phyloP scores from a whole-genome alignment of 2,797 vertebrate genomes.

The Pipistrellus pipistrellus region DNA sequence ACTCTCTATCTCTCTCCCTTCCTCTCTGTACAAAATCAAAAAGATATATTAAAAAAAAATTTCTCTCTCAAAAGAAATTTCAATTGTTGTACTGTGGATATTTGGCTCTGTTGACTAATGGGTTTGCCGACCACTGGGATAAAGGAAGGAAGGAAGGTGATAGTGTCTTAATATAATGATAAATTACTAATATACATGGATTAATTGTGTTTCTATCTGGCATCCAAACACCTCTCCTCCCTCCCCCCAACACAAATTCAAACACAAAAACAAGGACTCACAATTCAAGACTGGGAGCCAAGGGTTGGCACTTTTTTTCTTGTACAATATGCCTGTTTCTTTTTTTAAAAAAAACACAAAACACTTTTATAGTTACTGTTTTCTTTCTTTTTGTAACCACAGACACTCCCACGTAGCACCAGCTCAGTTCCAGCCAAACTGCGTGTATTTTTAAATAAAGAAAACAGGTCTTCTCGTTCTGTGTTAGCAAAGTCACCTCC shows the following conservation, averaged over 20 bases:
- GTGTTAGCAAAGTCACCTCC: conserved; percentile 82
- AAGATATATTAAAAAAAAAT: too few species aligned
- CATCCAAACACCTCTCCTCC: neutral
- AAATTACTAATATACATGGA: conserved; percentile 26
- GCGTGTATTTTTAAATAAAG: conserved; percentile 60
- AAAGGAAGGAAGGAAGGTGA: accelerated
- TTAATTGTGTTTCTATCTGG: conserved; percentile 8
- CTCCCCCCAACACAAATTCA: neutral
- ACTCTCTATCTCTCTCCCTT: too few species aligned
- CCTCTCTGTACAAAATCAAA: too few species aligned
- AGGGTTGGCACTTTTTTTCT: conserved; percentile 45
- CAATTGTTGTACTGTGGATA: too few species aligned
- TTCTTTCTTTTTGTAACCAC: conserved; percentile 66
- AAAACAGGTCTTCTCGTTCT: conserved; percentile 62
- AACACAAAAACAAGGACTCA: neutral
- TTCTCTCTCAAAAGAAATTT: too few species aligned
- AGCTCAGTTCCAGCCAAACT: conserved; percentile 74
- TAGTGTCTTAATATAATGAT: neutral
- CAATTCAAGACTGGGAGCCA: conserved; percentile 2
- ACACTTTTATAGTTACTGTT: conserved; percentile 63
- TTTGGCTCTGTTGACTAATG: too few species aligned
- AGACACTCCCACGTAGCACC: conserved; percentile 74
- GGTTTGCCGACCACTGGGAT: too few species aligned
- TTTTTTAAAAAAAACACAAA: neutral
- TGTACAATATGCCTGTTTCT: conserved; percentile 60